Base-by-base conservation (phyloP, 2,113 vertebrate genomes). In the Caloenas nicobarica region DNA sequence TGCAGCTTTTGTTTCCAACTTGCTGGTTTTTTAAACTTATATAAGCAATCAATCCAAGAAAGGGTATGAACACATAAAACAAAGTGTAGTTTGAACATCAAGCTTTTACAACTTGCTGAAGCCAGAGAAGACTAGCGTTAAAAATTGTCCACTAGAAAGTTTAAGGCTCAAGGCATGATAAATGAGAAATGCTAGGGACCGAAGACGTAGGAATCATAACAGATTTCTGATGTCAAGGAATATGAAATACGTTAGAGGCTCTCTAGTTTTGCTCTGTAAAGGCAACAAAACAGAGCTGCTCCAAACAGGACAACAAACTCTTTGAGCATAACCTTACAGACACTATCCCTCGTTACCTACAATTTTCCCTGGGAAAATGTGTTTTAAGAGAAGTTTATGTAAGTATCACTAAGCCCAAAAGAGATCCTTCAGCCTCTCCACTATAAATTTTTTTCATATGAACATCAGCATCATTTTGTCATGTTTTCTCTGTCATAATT, bases 1-100 rank as follows among this genome's bases (percentile, higher is more conserved):
- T 94, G 88, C 57, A 93, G 68, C 64, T 95, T 96, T 88, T 95
- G 84, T 93, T 97, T 96, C 93, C 85, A 94, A 7, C 46, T 86
- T 87, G 46, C 16, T 68, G 26, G 1, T 29, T 90, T 76, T 86
- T 74, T 13, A 18, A 88, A 73, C 51, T 50, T 77, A 88, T 48
- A 78, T 72, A 95, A 93, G 81, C 89, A 97, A 97, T 97, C 91
- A 97, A 96, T 82, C 34, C 78, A 96, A 96, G 79, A 83, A 95
- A 93, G 78, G 54, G n/a, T 95, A 93, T 18, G 85, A 96, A 72
- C 76, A 82, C 62, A 87, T 76, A 94, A 96, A 94, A 87, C 9
- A 40, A 93, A 92, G 26, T 66, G 21, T 78, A 71, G 34, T 87
- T 94, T 86, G 91, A 97, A 96, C 65, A 96, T 87, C 87, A 83